A percentile compares a stretch with the other conserved stretches of the same genome.
These are phyloP conservation scores for Cynocephalus volans DNA, from an alignment of 2,113 vertebrate genomes.

Conservation along the genomic window DNA sequence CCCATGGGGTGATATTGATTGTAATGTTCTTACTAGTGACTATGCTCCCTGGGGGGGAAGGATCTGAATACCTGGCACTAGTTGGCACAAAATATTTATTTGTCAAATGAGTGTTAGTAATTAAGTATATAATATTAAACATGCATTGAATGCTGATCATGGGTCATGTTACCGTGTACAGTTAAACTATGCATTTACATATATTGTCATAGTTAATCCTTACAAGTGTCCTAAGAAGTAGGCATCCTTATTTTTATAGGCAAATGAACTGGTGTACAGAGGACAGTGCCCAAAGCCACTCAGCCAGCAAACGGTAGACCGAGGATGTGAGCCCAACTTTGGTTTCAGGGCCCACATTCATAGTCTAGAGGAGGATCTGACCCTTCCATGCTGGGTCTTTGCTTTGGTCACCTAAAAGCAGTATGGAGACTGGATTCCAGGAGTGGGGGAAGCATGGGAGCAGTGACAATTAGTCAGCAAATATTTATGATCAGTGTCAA, in stretches of 20 bases:
- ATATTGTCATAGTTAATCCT: neutral
- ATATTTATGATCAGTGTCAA: neutral
- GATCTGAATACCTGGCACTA: neutral
- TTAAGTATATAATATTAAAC: conserved; percentile 14
- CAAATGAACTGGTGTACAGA: conserved; percentile 35
- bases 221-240: neutral
- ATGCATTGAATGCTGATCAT: neutral
- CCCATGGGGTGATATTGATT: neutral
- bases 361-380: neutral
- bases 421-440: neutral
- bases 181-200: neutral
- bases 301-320: conserved; percentile 73
- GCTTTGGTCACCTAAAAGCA: neutral
- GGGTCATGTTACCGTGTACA: neutral
- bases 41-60: conserved; percentile 10
- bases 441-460: neutral
- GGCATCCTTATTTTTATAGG: neutral
- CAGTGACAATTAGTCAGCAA: neutral
- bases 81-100: neutral
- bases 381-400: neutral
- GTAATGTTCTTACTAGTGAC: neutral
- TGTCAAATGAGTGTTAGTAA: neutral
- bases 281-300: conserved; percentile 58
- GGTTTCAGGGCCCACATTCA: neutral
- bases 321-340: conserved; percentile 64